A percentile compares a stretch with the other conserved stretches of the same genome.
phyloP scores from a whole-genome alignment of 2,113 vertebrate species.

The Zosterops japonicus region DNA sequence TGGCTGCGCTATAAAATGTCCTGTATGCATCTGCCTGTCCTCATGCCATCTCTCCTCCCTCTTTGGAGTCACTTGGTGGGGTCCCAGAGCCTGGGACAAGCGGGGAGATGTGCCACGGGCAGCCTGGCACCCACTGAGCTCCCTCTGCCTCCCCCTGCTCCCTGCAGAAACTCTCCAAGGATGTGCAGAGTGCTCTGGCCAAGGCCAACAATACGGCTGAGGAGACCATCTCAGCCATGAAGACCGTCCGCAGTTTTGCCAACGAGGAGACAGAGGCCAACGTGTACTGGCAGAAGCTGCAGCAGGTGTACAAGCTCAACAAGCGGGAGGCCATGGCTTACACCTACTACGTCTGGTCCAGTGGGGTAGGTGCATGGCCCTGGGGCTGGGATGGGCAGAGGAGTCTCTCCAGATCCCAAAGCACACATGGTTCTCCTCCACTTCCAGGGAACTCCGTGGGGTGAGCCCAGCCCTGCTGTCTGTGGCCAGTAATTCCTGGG shows the following conservation, averaged over 20 bases:
- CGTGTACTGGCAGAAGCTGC: conserved; percentile 81
- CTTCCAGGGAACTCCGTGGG: neutral
- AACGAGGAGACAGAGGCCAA: conserved; percentile 84
- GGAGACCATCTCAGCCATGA: conserved; percentile 93
- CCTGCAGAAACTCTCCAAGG: conserved; percentile 86
- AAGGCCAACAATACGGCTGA: conserved; percentile 92
- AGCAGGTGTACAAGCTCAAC: conserved; percentile 88
- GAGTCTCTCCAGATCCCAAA: neutral
- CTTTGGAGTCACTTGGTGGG: neutral
- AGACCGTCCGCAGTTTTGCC: conserved; percentile 93
- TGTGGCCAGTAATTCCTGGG: fast-evolving
- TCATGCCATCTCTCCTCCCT: fast-evolving
- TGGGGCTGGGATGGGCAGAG: neutral
- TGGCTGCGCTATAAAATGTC: neutral
- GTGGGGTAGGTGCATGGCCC: conserved; percentile 76
- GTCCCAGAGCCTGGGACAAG: fast-evolving
- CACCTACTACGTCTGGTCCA: conserved; percentile 91
- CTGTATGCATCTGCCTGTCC: neutral
- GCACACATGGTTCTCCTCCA: fast-evolving
- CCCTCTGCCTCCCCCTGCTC: neutral
- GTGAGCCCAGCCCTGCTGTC: neutral
- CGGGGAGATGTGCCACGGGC: fast-evolving
- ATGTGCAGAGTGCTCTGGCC: conserved; percentile 88
- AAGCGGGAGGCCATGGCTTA: conserved; percentile 89
- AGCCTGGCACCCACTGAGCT: neutral